Base-by-base conservation (phyloP, 2,797 vertebrate species). In the Karalla daura region DNA sequence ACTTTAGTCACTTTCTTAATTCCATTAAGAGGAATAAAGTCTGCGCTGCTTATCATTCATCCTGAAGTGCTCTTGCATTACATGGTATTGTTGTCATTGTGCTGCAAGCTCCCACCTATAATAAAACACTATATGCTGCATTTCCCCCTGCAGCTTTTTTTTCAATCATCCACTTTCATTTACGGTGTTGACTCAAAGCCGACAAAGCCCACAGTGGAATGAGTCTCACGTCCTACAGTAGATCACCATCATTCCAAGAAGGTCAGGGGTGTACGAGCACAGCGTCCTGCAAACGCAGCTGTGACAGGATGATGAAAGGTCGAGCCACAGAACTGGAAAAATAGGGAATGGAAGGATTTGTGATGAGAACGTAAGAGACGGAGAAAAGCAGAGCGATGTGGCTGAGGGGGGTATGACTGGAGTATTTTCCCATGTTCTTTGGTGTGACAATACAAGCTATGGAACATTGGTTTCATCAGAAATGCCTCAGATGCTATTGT, bases 151-250 rank as follows among this genome's bases (percentile, higher is more conserved):
- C 21, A 8, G 35, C 24, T 36, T 50, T 28, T 33, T 28, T 18
- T 56, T 15, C 55, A 66, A 47, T 47, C 54, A 62, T 54, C 28
- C 33, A 35, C 70, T 86, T 76, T 70, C 30, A 71, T 75, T 73
- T 53, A 73, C 60, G 30, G 40, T 36, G 43, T 4, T 40, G 37
- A 43, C 46, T 30, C 39, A 44, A 35, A 51, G 56, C 35, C 71
- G 62, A 71, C 52, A 12, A 73, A 64, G 47, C 40, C 5, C 7
- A 13, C 15, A 36, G 55, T 17, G 54, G 21, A 66, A 66, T 41
- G 47, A 79, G 50, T 64, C 39, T 39, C 49, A 28, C 23, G 3
- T 30, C 18, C 14, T 9, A 18, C 32, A 40, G 43, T 47, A 49
- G 51, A 78, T 80, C 60, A 36, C 13, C 27, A 21, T 74, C 78